Base-by-base conservation (phyloP, 2,888 invertebrate genomes). In the Fragum fragum region DNA sequence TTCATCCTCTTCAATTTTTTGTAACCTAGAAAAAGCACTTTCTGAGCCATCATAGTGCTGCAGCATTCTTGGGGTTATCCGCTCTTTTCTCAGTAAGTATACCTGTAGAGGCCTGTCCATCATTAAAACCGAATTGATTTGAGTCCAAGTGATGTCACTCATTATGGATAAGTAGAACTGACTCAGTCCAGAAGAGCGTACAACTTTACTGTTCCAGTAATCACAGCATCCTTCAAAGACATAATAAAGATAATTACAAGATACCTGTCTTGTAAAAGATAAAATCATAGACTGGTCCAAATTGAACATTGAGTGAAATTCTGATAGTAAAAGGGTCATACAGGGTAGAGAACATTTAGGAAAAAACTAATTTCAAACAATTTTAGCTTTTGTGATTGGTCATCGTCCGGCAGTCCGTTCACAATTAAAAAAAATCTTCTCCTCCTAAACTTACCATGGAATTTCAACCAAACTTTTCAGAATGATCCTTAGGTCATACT, bases 81-180 rank as follows among this genome's bases (percentile, higher is more conserved):
- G 28, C 32, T 61, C 61, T 18, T 61, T 61, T 61, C 32, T 61
- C n/a, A 61, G 28, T 32, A 32, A 32, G 61, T 9, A 61, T 5
- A 32, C 61, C 9, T 61, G 11, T 32, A 61, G n/a, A 2, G 61
- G 28, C 32, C 26, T 6, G 26, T 61, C 32, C 16, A 14, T 9
- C 14, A 18, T 16, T 11, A 61, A 18, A 3, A 32, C 11, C 6
- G 61, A 29, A 6, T 61, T n/a, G n/a, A 61, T 32, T 32, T 61
- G 28, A 18, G 61, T 11, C 61, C 61, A 61, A 9, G 18, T 61
- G 7, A 61, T 18, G 61, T 61, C 26, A n/a, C 29, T 61, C 6
- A 61, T 5, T 28, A 61, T 32, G 14, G 29, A 26, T 32, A 61
- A 28, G 26, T 61, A 32, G 32, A 61, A 61, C 32, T 61, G 61